Percentiles rank a stretch among this genome's conserved stretches.
Evolutionary conservation across 2,888 invertebrate species (phyloP).

Genomic region (Drosophila formosana): DNA sequence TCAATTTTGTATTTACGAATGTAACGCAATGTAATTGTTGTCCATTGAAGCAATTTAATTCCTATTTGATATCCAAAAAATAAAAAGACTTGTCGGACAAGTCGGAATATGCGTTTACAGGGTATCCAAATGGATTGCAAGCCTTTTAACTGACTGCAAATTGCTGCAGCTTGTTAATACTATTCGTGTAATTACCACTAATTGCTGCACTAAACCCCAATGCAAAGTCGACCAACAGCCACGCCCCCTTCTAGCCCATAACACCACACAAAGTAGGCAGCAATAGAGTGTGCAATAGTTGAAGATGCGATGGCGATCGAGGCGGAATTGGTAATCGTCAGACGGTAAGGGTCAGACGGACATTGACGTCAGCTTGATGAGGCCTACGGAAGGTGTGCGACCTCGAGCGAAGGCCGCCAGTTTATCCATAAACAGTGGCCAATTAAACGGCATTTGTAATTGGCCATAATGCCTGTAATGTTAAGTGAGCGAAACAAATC

Average conservation of each 20-base stretch:
- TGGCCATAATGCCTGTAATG: conserved; percentile 50
- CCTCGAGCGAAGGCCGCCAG: conserved; percentile 30
- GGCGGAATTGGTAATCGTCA: conserved; percentile 7
- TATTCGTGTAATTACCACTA: conserved; percentile 42
- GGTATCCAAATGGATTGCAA: neutral
- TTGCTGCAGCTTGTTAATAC: neutral
- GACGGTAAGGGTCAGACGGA: conserved; percentile 33
- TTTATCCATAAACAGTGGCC: conserved; percentile 41
- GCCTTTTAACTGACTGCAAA: neutral
- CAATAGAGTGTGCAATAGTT: neutral
- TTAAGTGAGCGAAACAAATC: neutral
- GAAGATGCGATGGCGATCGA: neutral
- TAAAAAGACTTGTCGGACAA: no score
- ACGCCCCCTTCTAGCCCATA: conserved; percentile 20
- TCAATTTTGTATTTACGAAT: no score
- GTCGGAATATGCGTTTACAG: neutral
- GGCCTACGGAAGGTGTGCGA: conserved; percentile 4
- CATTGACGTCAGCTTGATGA: conserved; percentile 44
- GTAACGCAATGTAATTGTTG: no score
- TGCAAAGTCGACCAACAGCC: conserved; percentile 32
- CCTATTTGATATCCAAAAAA: neutral
- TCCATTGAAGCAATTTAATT: no score
- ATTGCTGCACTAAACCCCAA: conserved; percentile 36
- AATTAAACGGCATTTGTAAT: conserved; percentile 64
- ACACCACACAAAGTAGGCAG: neutral